These are phyloP conservation scores for Trypoxylon attenuatum DNA, from an alignment of 2,888 invertebrate genomes.

Conservation along the genomic window DNA sequence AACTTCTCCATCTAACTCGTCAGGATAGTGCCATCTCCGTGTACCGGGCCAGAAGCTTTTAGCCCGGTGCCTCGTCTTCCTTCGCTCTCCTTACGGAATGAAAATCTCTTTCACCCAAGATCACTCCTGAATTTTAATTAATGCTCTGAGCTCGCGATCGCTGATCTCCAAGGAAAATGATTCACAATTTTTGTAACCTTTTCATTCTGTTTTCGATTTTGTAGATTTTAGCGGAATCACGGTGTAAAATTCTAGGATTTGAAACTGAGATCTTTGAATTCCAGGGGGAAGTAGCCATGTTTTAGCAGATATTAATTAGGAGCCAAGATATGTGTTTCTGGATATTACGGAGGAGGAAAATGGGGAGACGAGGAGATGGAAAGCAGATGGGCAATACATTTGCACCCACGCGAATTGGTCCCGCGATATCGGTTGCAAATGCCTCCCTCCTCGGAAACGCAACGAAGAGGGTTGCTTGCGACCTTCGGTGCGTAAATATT, in stretches of 20 bases:
- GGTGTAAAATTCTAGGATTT: not conserved
- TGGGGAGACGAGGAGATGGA: not conserved
- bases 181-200: no score
- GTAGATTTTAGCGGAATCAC: no score
- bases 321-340: no score
- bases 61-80: no score
- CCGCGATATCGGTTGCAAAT: not conserved
- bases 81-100: not conserved
- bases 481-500: conserved; percentile 44
- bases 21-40: not conserved
- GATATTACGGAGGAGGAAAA: no score
- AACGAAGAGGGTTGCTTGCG: conserved; percentile 1
- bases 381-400: not conserved
- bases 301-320: no score
- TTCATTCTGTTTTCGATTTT: no score
- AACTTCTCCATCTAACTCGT: conserved; percentile 13
- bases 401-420: conserved; percentile 4
- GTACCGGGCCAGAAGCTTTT: no score
- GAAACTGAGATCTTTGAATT: no score
- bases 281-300: no score
- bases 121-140: not conserved
- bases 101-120: not conserved
- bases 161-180: no score
- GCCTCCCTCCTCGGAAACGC: conserved; percentile 15
- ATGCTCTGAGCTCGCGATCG: no score